A percentile compares a stretch with the other conserved stretches of the same genome.
These are phyloP conservation scores for Omphaloscelis lunosa DNA, from an alignment of 2,888 invertebrate species.

Conservation along the genomic window DNA sequence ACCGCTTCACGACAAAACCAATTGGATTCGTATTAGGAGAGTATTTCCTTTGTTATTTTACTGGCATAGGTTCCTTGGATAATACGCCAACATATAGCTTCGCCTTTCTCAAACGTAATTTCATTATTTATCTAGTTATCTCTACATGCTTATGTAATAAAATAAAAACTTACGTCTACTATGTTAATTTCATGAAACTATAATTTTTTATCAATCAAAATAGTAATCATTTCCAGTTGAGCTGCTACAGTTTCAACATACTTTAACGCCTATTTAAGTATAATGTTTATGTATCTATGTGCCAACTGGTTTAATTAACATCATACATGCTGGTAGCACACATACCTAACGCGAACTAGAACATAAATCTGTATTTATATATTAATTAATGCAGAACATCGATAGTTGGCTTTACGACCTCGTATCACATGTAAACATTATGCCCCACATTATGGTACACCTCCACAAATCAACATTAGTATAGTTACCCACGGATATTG, in stretches of 20 bases:
- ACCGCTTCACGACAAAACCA: conserved; percentile 51
- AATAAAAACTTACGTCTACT: conserved; percentile 45
- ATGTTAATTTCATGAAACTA: conserved; percentile 32
- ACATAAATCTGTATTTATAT: conserved; percentile 77
- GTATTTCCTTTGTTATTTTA: conserved; percentile 45
- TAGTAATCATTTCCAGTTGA: conserved; percentile 44
- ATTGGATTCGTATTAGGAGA: conserved; percentile 41
- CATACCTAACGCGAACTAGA: conserved; percentile 56
- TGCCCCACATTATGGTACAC: conserved; percentile 83
- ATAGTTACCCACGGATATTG: conserved; percentile 77
- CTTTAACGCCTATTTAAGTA: conserved; percentile 56
- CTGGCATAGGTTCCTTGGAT: conserved; percentile 13
- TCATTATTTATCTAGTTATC: not conserved
- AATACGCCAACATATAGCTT: conserved; percentile 23
- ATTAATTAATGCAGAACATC: conserved; percentile 71
- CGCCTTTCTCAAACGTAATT: conserved; percentile 11
- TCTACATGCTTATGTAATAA: conserved; percentile 16
- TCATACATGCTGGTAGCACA: conserved; percentile 55
- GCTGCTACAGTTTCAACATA: conserved; percentile 58
- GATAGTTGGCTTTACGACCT: conserved; percentile 77
- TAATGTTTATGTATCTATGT: conserved; percentile 49
- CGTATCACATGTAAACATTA: conserved; percentile 82
- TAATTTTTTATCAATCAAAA: conserved; percentile 44
- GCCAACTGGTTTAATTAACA: conserved; percentile 50
- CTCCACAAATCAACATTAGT: conserved; percentile 80